Conservation (phyloP, 2,113 vertebrate genomes). For the Tetrao urogallus region DNA sequence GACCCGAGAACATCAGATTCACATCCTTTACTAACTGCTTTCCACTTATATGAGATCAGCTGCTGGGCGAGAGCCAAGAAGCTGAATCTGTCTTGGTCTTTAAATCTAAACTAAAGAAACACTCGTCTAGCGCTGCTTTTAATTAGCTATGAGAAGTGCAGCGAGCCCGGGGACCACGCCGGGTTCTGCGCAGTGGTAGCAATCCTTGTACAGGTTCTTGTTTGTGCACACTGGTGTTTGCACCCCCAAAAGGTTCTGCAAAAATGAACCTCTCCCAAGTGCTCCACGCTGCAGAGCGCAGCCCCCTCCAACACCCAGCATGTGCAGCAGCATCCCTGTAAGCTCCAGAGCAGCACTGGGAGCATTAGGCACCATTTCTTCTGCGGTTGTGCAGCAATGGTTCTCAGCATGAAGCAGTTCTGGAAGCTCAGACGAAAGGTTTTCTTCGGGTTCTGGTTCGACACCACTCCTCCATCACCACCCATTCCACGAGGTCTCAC, state of each 20-base stretch:
- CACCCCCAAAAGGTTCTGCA: not conserved
- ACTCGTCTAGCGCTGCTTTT: not conserved
- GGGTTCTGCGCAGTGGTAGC: rapidly evolving
- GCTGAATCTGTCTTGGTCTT: not conserved
- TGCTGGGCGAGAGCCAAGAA: not conserved
- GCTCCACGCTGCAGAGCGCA: not conserved
- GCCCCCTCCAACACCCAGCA: not conserved
- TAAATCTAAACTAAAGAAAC: not conserved
- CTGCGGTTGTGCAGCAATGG: not conserved
- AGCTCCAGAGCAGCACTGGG: rapidly evolving
- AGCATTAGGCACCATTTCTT: not conserved
- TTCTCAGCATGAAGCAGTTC: not conserved
- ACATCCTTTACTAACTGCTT: rapidly evolving
- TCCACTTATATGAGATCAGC: not conserved
- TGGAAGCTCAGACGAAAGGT: not conserved
- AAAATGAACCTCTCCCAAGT: not conserved
- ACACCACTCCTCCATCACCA: not conserved
- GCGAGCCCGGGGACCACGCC: not conserved
- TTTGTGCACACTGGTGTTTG: rapidly evolving
- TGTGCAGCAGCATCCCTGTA: not conserved
- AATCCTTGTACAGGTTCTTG: not conserved
- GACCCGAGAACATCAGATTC: rapidly evolving
- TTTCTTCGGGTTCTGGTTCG: not conserved
- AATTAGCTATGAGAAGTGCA: not conserved
- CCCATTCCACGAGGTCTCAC: not conserved